Evolutionary conservation across 2,888 invertebrate species (phyloP).

Genomic region (Prenolepis imparis): DNA sequence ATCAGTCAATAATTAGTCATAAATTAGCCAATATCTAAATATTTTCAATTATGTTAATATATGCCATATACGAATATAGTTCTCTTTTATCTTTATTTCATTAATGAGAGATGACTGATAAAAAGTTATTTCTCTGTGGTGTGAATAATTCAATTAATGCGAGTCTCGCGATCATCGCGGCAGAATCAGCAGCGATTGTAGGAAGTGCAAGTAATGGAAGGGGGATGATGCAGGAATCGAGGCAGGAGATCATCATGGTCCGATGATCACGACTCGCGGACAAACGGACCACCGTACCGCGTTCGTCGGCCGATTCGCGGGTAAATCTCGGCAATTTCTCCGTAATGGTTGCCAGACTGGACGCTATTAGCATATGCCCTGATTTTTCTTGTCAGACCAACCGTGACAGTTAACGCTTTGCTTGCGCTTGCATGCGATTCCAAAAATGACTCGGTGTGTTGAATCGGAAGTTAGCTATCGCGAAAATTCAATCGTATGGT

Average conservation of each 20-base stretch:
- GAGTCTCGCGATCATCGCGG: neutral
- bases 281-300: slow-evolving; percentile 68
- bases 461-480: slow-evolving; percentile 34
- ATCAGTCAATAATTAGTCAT: neutral
- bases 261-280: slow-evolving; percentile 71
- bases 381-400: slow-evolving; percentile 58
- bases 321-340: slow-evolving; percentile 73
- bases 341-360: slow-evolving; percentile 66
- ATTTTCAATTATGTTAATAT: neutral
- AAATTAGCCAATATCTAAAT: neutral
- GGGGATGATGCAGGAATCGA: slow-evolving; percentile 56
- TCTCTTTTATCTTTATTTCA: neutral
- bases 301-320: slow-evolving; percentile 65
- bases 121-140: neutral
- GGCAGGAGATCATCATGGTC: slow-evolving; percentile 66
- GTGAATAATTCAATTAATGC: slow-evolving; percentile 10
- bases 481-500: slow-evolving; percentile 12
- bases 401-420: slow-evolving; percentile 40
- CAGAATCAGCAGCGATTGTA: neutral
- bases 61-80: neutral
- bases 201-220: slow-evolving; percentile 51
- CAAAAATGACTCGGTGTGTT: slow-evolving; percentile 26
- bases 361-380: slow-evolving; percentile 65
- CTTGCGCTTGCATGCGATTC: slow-evolving; percentile 22
- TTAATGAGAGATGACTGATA: neutral